Percentiles rank a stretch among this genome's conserved stretches.
Conservation (phyloP, 2,113 vertebrate genomes). For the Fregata magnificens region DNA sequence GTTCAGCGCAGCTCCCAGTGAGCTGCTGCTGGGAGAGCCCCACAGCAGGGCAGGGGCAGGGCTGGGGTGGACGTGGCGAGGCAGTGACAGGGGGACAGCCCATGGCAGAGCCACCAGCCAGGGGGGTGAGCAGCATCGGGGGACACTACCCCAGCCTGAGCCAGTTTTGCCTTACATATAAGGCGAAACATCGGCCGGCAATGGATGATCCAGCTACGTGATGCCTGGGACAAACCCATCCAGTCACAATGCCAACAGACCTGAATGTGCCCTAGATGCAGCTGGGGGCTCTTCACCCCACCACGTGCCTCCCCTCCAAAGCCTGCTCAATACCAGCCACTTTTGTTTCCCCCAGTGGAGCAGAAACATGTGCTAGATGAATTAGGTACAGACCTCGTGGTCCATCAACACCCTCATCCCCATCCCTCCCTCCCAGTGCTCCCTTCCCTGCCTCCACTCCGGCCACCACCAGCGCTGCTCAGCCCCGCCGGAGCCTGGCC, state of each 20-base stretch:
- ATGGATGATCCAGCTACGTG: fast-evolving
- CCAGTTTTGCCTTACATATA: neutral
- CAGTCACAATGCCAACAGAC: neutral
- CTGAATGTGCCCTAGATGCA: neutral
- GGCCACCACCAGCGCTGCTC: fast-evolving
- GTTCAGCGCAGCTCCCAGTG: fast-evolving
- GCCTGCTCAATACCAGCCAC: neutral
- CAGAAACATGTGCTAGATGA: fast-evolving
- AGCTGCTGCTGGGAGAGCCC: neutral
- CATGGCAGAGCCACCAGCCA: neutral
- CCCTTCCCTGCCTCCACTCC: neutral
- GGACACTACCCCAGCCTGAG: neutral
- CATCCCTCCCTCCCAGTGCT: neutral
- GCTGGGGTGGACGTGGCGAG: fast-evolving
- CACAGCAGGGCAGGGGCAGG: neutral
- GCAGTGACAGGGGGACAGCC: neutral
- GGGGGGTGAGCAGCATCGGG: neutral
- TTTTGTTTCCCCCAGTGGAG: neutral
- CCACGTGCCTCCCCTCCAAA: neutral
- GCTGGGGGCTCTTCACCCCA: neutral
- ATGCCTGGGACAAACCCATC: neutral
- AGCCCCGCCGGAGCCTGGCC: neutral
- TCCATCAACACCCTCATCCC: neutral
- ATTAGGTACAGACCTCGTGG: fast-evolving
- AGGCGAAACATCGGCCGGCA: neutral